Evolutionary conservation across 2,888 invertebrate genomes (phyloP), one percentile per base, ranked within the genome.

Genomic region (Eristalinus aeneus): DNA sequence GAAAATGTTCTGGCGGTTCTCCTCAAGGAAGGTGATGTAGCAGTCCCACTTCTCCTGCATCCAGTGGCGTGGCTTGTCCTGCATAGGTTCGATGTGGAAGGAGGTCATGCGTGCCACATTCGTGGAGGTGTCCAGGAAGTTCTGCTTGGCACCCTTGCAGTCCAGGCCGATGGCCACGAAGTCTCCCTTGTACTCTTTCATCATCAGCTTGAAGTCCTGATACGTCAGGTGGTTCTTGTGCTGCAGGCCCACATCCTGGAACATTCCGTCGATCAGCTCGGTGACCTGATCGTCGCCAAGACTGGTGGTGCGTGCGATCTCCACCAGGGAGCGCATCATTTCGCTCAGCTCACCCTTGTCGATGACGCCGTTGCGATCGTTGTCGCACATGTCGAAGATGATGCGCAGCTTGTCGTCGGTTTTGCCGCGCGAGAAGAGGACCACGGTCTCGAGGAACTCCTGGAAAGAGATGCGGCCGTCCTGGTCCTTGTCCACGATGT

Each of bases 351-450:
- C 98, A 1, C 95, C 96, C 90, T 98, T 98, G 90, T 98, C 98
- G 78, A 98, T 98, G 0, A 97, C 97, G 0, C 98, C 98, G 89
- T 98, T 98, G 16, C 97, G 95, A 91, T 98, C 97, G 89, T 98
- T 97, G 91, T 98, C 98, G 90, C 98, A 98, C 98, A 99, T 98
- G 92, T 98, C 98, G 91, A 98, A 98, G 88, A 99, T 97, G 36
- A 98, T 98, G 5, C 98, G 94, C 39, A 98, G 93, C 90, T 98
- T 98, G 90, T 98, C 98, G 89, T 98, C 98, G 0, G 98, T 98
- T 89, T 97, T 97, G 6, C 98, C 98, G 0, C 97, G 95, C 0
- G 98, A 97, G 91, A 98, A 98, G 1, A 98, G 92, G 0, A 98
- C 96, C 1, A 98, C 98, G 0, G 98, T 98, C 90, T 98, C 98